Evolutionary conservation across 2,113 vertebrate genomes (phyloP), one percentile per base, ranked within the genome.

Genomic region (Phalacrocorax brasilianus): DNA sequence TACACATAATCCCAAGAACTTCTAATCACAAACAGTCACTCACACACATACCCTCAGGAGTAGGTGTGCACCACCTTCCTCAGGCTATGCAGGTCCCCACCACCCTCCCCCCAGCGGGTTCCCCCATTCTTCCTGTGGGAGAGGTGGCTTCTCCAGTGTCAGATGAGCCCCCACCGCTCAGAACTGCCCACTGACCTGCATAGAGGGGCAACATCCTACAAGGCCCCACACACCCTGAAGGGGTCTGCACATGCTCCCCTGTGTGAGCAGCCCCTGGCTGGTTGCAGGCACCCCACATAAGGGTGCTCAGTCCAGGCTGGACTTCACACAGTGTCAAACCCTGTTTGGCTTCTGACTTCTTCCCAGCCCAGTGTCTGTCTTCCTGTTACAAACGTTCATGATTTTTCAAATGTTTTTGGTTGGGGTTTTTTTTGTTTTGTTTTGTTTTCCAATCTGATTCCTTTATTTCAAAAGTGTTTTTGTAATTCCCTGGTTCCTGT

Each of bases 271-370:
- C 8, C 53, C 23, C 19, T 28, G 16, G 26, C 8, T 47, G 23
- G 40, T 12, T 1, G 0, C 61, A 44, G 22, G 21, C 2, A 1
- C 14, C 5, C 23, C 26, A 15, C 1, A 1, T 27, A 1, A 9
- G 27, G 8, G 6, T 45, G 26, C 13, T 42, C 13, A 55, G 42
- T n/a, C n/a, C 16, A 21, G 20, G 40, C 23, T 49, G 56, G 11
- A 30, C 24, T 55, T 63, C 40, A 7, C 10, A 30, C 8, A n/a
- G 12, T 35, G 9, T 84, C 30, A 63, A 70, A 71, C 12, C 8
- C 24, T 26, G 11, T 47, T 62, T n/a, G 56, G n/a, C 14, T 44
- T 21, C 42, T 71, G 35, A 5, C 12, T 4, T 50, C 21, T 56
- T 71, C 26, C 35, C 42, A 35, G 32, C 71, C 17, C 12, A 21